Conservation (phyloP, 2,888 invertebrate species). For the Myopa tessellatipennis region DNA sequence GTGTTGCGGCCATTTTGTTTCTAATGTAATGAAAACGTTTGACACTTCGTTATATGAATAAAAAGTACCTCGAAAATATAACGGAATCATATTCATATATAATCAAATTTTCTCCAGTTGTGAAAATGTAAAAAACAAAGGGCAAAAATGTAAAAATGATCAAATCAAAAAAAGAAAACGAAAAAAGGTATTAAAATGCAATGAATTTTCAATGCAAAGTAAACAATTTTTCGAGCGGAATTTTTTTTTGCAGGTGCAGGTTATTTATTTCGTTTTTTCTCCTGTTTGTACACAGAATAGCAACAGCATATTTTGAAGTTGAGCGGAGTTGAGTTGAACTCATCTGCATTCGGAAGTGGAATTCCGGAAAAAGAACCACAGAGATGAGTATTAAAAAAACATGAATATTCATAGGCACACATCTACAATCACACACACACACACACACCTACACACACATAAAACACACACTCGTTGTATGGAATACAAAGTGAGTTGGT, state of each 20-base stretch:
- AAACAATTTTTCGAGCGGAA: constrained; percentile 1
- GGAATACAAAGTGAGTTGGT: constrained; percentile 8
- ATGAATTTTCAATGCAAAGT: constrained; percentile 24
- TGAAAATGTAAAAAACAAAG: no score
- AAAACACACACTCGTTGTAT: neutral
- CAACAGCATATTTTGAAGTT: constrained; percentile 19
- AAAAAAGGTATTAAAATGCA: constrained; percentile 4
- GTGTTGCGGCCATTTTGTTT: no score
- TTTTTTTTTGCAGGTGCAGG: neutral
- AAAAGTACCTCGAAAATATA: no score
- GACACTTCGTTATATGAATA: no score
- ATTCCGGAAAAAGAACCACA: neutral
- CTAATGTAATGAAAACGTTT: no score
- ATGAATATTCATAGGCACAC: constrained; percentile 37
- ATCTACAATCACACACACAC: constrained; percentile 15
- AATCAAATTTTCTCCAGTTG: no score
- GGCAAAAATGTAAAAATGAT: neutral
- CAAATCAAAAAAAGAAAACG: neutral
- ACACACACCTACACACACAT: neutral
- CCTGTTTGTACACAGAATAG: neutral
- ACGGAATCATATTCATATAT: no score
- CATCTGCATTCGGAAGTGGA: constrained; percentile 32
- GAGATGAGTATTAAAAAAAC: neutral
- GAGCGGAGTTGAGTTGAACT: neutral
- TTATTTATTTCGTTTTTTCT: neutral